Evolutionary conservation across 2,113 vertebrate genomes (phyloP), one percentile per base, ranked within the genome.

Genomic region (Murina feae): DNA sequence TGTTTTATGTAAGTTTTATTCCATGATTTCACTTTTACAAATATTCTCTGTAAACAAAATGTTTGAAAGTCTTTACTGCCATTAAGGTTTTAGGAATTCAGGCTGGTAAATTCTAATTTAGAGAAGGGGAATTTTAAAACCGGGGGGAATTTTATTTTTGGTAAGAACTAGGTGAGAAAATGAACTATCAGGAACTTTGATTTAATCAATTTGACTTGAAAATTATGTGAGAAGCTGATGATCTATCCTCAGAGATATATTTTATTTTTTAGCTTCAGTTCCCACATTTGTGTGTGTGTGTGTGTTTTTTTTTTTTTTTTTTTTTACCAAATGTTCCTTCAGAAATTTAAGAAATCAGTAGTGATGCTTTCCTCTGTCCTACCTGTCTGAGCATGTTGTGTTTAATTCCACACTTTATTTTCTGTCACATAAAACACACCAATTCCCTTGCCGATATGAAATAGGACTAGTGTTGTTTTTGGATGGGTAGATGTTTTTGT

Each of bases 141-240:
- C 71, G 9, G 49, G 35, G 3, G 32, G 86, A 16, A 65, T n/a
- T 79, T 76, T 76, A 42, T 47, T 47, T 47, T 18, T 28, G n/a
- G 4, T 86, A 86, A 89, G 58, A 93, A 84, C 11, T 86, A 88
- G 63, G 63, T 82, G 76, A 96, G 94, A 93, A 96, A 96, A 87
- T 80, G 55, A 92, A 74, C 30, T 85, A 74, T 60, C 10, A 44
- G 35, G 53, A 92, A 88, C 28, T 79, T 88, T 51, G 4, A 93
- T 74, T 76, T 85, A 96, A 87, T 94, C 51, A 84, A 4, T 88
- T 92, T 87, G 86, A 74, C 66, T 93, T 71, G 90, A 90, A 97
- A 95, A 95, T 96, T 90, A 83, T 65, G 35, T 96, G 96, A 96
- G 90, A 96, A 96, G 58, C 47, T 85, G 84, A 86, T 78, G 89